Evolutionary conservation across 1,140 invertebrate species (phyloP), one percentile per base, ranked within the genome.

Genomic region (Bombus confusus): DNA sequence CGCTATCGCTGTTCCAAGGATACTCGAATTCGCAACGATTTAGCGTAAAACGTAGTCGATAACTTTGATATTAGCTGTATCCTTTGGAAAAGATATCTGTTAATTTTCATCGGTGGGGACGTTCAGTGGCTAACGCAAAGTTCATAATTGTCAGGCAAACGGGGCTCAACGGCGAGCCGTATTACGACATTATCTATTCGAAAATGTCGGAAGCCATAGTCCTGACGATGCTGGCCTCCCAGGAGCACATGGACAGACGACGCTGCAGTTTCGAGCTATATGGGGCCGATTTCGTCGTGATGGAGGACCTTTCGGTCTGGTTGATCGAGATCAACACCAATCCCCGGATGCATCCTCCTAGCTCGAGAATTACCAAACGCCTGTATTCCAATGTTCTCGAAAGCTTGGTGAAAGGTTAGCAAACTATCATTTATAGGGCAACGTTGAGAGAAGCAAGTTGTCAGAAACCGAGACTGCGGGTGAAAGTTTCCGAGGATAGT

Each of bases 261-360:
- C 97, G 97, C 86, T 98, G 98, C 91, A 97, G 96, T 87, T 99
- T 99, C 94, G 98, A 99, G 94, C 72, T 99, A 31, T 99, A 98
- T 92, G 98, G 98, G 12, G 98, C 98, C 66, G 98, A 99, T 95
- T 99, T 99, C 93, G 97, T 99, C 96, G 92, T 97, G 28, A 97
- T 98, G 87, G 97, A 98, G 91, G 97, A 98, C 91, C 97, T 97
- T 79, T 96, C 97, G 84, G 98, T 98, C 0, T 99, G 98, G 97
- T 94, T 99, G 69, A 98, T 99, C 88, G 98, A 99, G 95, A 99
- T 99, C 85, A 99, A 99, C 95, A 98, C 97, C 0, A 97, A 97
- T 93, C 98, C 98, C 0, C 98, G 98, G 90, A 97, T 99, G 95
- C 96, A 97, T 85, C 94, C 94, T 18, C 96, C 96, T 1, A 98